Evolutionary conservation across 1,140 invertebrate species (phyloP), one percentile per base, ranked within the genome.

Genomic region (Ceratina japonica): DNA sequence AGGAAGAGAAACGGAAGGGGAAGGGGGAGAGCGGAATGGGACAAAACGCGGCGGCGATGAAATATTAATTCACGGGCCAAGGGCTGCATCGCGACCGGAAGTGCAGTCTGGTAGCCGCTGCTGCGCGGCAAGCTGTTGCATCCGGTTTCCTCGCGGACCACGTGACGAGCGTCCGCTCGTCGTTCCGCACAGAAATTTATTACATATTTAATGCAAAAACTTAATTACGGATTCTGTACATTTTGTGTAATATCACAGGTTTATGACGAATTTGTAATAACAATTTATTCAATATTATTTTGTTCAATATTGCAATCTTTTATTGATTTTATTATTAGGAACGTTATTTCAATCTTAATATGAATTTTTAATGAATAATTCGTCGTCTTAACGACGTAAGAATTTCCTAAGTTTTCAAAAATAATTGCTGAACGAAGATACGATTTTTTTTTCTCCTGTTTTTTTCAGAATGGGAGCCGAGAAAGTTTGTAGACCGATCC

Each of bases 61-160:
- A 91, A 91, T 90, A 91, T 91, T 90, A 91, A 91, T 91, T 91
- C 84, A 85, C 85, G 84, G 89, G 75, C 85, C 86, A 84, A 62
- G 49, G 71, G 70, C 58, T 79, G 84, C 83, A 76, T 86, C 83
- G 84, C 37, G 85, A 90, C 80, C 88, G 90, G 91, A 91, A 91
- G 87, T 87, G 77, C 87, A 88, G 76, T 77, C 82, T 79, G 81
- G 58, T 61, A 63, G 75, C n/a, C 79, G 64, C 79, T n/a, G n/a
- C n/a, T 61, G 82, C 81, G 81, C 80, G 85, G 89, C 91, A 92
- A 90, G 90, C 91, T 92, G 90, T 91, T 91, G 89, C 89, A 87
- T 91, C 90, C 90, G 89, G 87, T 89, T 89, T 59, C 74, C 24
- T 62, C 71, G 61, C 59, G 79, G 72, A 75, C 87, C 86, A 79